A percentile compares a stretch with the other conserved stretches of the same genome.
Evolutionary conservation across 2,888 invertebrate species (phyloP).

Genomic region (Drosophila dives): DNA sequence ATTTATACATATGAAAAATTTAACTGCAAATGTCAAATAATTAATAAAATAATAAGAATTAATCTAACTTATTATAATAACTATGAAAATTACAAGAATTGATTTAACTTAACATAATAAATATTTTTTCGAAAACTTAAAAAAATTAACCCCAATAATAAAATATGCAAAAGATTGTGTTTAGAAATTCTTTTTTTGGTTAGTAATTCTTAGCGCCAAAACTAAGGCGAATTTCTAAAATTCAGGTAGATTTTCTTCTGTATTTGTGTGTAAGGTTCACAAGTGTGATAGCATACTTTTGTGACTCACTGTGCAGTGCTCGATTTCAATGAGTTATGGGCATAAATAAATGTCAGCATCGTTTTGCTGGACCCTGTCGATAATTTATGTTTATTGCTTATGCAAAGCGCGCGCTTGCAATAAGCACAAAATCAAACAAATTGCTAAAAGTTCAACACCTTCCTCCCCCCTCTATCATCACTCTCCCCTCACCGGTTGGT

Average conservation of each 20-base stretch:
- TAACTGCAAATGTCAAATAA: not conserved
- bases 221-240: not conserved
- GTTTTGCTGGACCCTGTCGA: conserved; percentile 47
- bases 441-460: conserved; percentile 58
- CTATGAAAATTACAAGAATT: too few species aligned
- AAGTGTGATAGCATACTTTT: conserved; percentile 39
- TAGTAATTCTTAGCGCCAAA: not conserved
- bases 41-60: not conserved
- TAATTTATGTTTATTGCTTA: conserved; percentile 82
- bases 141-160: too few species aligned
- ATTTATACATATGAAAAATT: not conserved
- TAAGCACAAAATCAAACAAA: conserved; percentile 78
- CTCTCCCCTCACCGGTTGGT: not conserved
- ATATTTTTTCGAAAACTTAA: too few species aligned
- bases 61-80: too few species aligned
- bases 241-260: not conserved
- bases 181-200: too few species aligned
- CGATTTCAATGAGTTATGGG: conserved; percentile 62
- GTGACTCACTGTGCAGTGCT: conserved; percentile 9
- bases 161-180: too few species aligned
- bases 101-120: too few species aligned
- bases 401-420: conserved; percentile 75
- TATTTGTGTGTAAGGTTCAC: not conserved
- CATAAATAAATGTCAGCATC: conserved; percentile 72
- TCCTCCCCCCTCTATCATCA: not conserved